These are phyloP conservation scores for Andrena chrysosceles DNA, from an alignment of 2,888 invertebrate genomes.

Conservation along the genomic window DNA sequence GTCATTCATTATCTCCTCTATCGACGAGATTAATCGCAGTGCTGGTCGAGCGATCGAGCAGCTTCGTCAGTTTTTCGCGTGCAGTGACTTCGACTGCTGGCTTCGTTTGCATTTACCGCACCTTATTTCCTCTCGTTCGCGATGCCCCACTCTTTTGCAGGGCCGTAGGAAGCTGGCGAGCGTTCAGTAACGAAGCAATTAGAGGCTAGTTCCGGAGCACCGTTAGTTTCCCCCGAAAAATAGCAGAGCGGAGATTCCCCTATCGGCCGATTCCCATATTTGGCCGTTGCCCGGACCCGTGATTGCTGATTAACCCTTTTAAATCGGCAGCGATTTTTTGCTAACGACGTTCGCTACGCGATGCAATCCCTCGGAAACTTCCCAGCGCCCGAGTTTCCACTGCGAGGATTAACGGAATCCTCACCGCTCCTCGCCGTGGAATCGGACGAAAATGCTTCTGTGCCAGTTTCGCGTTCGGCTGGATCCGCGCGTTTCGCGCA, in stretches of 20 bases:
- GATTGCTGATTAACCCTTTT: constrained; percentile 8
- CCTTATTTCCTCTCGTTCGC: constrained; percentile 31
- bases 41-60: not conserved
- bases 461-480: constrained; percentile 29
- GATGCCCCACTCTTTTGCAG: not conserved
- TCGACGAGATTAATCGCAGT: constrained; percentile 14
- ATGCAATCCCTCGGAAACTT: not conserved
- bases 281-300: not conserved
- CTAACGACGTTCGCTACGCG: not conserved
- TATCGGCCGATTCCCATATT: too few relatives aligned
- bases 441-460: constrained; percentile 11
- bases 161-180: not conserved
- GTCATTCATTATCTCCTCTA: constrained; percentile 26
- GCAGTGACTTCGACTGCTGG: too few relatives aligned
- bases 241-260: not conserved
- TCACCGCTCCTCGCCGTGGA: not conserved
- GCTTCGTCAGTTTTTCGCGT: not conserved
- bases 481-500: constrained; percentile 30
- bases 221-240: constrained; percentile 1
- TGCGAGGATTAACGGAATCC: not conserved
- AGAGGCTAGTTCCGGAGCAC: not conserved
- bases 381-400: not conserved
- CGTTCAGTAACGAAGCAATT: constrained; percentile 38
- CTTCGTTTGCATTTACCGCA: constrained; percentile 58
- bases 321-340: not conserved